These are phyloP conservation scores for Leucopsar rothschildi DNA, from an alignment of 2,113 vertebrate species.

Conservation along the genomic window DNA sequence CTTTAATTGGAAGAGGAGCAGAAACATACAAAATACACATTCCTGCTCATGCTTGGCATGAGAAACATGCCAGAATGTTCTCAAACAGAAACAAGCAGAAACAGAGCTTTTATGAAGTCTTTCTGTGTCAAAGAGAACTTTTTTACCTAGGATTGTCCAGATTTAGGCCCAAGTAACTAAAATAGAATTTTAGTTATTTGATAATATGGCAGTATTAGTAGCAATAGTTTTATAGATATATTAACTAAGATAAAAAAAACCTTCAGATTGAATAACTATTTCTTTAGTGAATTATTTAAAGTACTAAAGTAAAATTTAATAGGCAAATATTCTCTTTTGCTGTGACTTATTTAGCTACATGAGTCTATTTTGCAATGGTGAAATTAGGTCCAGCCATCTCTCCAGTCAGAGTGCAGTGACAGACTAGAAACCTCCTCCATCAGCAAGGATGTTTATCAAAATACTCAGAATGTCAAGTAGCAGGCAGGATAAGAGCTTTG, in stretches of 20 bases:
- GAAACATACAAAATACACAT: not conserved
- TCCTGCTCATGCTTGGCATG: not conserved
- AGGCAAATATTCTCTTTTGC: not conserved
- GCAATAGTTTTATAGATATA: not conserved
- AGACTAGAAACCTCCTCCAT: not conserved
- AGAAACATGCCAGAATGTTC: no score
- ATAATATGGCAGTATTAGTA: not conserved
- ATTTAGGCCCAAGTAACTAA: not conserved
- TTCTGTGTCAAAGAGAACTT: not conserved
- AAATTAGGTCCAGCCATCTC: not conserved
- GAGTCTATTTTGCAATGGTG: not conserved
- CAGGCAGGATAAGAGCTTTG: not conserved
- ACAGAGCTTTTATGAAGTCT: not conserved
- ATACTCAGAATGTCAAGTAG: not conserved
- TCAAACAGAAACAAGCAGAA: not conserved
- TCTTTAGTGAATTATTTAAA: not conserved
- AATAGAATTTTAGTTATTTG: not conserved
- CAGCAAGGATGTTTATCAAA: not conserved
- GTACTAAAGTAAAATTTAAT: no score
- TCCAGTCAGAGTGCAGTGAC: not conserved
- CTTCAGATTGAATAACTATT: not conserved
- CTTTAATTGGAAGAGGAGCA: not conserved
- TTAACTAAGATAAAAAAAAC: not conserved
- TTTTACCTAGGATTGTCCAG: not conserved
- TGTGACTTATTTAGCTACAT: not conserved